Percentiles rank a stretch among this genome's conserved stretches.
These are phyloP conservation scores for Eremobia ochroleuca DNA, from an alignment of 2,888 invertebrate genomes.

Conservation along the genomic window DNA sequence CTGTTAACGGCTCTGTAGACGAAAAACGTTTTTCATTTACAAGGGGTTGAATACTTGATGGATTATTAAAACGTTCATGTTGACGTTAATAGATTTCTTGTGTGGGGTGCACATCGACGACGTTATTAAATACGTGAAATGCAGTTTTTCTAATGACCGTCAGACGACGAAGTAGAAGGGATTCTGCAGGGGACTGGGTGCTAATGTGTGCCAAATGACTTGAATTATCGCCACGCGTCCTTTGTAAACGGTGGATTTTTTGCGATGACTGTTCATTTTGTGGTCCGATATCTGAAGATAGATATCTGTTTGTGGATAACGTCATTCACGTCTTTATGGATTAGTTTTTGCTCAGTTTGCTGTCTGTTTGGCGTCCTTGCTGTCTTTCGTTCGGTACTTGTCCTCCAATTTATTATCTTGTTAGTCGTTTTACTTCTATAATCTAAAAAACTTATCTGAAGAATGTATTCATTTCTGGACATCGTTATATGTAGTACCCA, in stretches of 20 bases:
- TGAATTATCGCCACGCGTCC: slow-evolving; percentile 74
- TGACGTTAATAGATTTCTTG: slow-evolving; percentile 89
- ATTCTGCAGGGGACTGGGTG: slow-evolving; percentile 68
- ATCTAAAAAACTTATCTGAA: neutral
- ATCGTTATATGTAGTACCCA: neutral
- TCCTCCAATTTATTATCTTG: slow-evolving; percentile 2
- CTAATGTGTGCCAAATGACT: slow-evolving; percentile 83
- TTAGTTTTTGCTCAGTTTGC: slow-evolving; percentile 36
- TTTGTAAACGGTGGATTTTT: slow-evolving; percentile 63
- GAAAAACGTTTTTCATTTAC: slow-evolving; percentile 65
- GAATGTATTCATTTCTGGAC: neutral
- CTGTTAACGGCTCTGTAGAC: slow-evolving; percentile 34
- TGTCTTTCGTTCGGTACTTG: neutral
- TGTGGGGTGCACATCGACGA: slow-evolving; percentile 83
- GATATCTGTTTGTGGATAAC: slow-evolving; percentile 51
- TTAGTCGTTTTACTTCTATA: neutral
- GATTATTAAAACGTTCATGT: slow-evolving; percentile 83
- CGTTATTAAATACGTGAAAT: slow-evolving; percentile 90
- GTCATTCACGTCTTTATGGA: slow-evolving; percentile 45
- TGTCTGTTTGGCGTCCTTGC: slow-evolving; percentile 3
- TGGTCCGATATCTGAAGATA: slow-evolving; percentile 40
- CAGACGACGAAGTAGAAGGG: slow-evolving; percentile 66
- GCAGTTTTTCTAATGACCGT: slow-evolving; percentile 87
- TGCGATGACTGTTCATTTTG: slow-evolving; percentile 63
- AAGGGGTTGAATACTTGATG: slow-evolving; percentile 80